Conservation (phyloP, 1,140 invertebrate species). For the Brachionus asplanchnoidis region DNA sequence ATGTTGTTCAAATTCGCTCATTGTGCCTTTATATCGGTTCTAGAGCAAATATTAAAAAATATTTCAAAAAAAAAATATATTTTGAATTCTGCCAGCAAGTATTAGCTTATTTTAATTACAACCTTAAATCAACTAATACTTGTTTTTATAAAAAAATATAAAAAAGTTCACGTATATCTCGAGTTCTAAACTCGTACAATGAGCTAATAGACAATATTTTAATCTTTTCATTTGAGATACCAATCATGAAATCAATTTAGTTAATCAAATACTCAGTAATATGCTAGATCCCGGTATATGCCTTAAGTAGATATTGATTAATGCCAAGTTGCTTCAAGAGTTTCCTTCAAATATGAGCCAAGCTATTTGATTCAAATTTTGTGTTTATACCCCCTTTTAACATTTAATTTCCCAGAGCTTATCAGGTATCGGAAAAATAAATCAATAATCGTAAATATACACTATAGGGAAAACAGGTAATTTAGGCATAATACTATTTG, state of each 20-base stretch:
- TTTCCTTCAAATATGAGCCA: not conserved
- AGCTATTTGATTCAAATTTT: not conserved
- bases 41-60: not conserved
- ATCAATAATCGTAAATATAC: not conserved
- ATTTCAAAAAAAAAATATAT: constrained; percentile 11
- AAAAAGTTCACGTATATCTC: not conserved
- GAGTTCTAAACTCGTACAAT: not conserved
- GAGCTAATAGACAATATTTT: not conserved
- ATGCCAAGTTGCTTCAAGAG: not conserved
- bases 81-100: not conserved
- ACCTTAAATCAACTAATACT: not conserved
- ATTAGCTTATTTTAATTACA: not conserved
- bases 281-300: not conserved
- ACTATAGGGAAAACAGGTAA: not conserved
- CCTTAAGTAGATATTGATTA: not conserved
- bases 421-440: not conserved
- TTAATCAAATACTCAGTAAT: not conserved
- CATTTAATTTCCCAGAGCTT: not conserved
- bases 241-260: not conserved
- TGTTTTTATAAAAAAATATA: not conserved
- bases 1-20: not conserved
- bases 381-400: not conserved
- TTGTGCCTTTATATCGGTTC: not conserved
- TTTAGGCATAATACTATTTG: not conserved
- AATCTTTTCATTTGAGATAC: not conserved